Percentiles rank a stretch among this genome's conserved stretches.
phyloP scores from a whole-genome alignment of 2,797 vertebrate species.

The Enteromius afrohamiltoni region DNA sequence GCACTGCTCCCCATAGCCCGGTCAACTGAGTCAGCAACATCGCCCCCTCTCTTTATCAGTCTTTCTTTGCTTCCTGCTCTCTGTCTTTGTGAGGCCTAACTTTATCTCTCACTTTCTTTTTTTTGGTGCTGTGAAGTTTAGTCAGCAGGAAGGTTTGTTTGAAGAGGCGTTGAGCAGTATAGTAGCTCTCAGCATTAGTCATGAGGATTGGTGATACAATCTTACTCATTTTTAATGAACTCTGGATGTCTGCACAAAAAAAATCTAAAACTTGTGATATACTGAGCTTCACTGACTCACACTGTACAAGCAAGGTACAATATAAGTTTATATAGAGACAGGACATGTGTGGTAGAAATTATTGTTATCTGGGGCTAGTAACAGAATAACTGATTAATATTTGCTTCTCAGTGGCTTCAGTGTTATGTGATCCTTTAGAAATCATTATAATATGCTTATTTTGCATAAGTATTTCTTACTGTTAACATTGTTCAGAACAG shows the following conservation, averaged over 20 bases:
- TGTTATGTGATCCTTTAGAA: not conserved
- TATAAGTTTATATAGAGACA: not conserved
- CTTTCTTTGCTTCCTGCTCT: not conserved
- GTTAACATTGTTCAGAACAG: not conserved
- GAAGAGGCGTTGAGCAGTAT: not conserved
- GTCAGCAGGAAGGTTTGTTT: slow-evolving; percentile 23
- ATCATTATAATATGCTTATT: not conserved
- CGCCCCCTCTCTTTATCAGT: slow-evolving; percentile 29
- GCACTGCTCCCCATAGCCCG: slow-evolving; percentile 44
- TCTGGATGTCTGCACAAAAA: not conserved
- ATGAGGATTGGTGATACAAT: not conserved
- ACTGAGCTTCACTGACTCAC: not conserved
- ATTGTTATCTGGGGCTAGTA: not conserved
- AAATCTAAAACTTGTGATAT: not conserved
- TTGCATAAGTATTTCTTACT: not conserved
- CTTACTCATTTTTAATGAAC: not conserved
- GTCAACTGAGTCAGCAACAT: slow-evolving; percentile 57
- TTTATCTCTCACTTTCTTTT: not conserved
- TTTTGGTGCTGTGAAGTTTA: slow-evolving; percentile 16
- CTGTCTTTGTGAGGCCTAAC: not conserved
- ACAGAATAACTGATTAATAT: not conserved
- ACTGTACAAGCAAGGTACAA: not conserved
- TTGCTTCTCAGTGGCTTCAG: not conserved
- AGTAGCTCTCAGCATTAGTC: slow-evolving; percentile 7
- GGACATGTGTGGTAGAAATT: not conserved